These are phyloP conservation scores for Lutraria rhynchaena DNA, from an alignment of 1,140 invertebrate species.

Conservation along the genomic window DNA sequence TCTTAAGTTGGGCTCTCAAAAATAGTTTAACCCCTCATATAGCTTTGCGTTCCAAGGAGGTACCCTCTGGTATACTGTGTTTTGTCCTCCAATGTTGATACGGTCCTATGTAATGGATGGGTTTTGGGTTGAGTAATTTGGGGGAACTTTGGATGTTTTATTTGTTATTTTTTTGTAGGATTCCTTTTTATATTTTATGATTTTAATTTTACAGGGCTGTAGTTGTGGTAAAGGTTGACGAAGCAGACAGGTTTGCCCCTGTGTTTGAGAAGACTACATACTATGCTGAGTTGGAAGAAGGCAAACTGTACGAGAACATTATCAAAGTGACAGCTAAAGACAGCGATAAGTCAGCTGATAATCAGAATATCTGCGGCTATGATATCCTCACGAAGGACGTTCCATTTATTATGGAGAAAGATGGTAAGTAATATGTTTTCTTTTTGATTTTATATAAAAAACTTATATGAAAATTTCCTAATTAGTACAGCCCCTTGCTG, in stretches of 20 bases:
- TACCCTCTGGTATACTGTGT: no score
- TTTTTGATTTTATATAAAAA: no score
- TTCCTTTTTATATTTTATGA: no score
- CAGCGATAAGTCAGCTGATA: constrained; percentile 94
- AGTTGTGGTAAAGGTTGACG: constrained; percentile 96
- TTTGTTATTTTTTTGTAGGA: no score
- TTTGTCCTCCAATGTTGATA: no score
- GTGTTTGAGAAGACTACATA: constrained; percentile 77
- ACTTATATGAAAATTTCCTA: no score
- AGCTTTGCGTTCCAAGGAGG: no score
- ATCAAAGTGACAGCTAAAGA: constrained; percentile 95
- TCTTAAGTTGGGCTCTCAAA: no score
- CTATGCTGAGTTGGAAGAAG: constrained; percentile 94
- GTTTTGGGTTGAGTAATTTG: neutral
- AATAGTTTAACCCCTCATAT: no score
- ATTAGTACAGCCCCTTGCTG: no score
- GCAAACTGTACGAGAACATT: constrained; percentile 93
- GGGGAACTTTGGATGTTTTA: neutral
- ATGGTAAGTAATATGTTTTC: constrained; percentile 85
- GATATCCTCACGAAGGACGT: constrained; percentile 90
- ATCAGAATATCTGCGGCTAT: constrained; percentile 97
- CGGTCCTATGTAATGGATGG: no score
- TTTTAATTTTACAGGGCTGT: constrained; percentile 89
- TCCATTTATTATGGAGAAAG: constrained; percentile 95
- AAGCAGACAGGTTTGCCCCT: constrained; percentile 95